Base-by-base conservation (phyloP, 2,888 invertebrate genomes). In the Sceliomorpha sp. region DNA sequence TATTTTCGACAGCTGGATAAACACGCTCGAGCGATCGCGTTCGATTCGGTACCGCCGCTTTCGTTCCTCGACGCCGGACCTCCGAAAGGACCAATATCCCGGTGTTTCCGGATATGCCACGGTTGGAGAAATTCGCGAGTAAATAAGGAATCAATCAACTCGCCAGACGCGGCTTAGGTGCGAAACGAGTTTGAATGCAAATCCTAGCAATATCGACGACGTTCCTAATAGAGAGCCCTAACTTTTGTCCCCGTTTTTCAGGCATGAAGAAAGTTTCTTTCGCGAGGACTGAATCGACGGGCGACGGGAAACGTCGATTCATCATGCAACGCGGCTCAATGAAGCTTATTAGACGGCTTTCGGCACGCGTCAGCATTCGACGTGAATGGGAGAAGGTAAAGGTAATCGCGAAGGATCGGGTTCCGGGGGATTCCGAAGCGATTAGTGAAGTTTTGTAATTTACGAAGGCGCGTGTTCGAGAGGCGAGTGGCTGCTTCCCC, bases 371-470 rank as follows among this genome's bases (percentile, higher is more conserved):
- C 45, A 31, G 26, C 34, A 32, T 36, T 29, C 17, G 10, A 26
- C 10, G 27, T 9, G 37, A 42, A 27, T 8, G 1, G 42, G 13
- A 10, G 24, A 42, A 45, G 45, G 45, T 48, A 36, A 48, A 48
- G 36, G 36, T 36, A 48, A 36, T 48, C 48, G 36, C 48, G 20
- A 34, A 20, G 59, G 48, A 50, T 48, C 59, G 36, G 50, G 42
- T 48, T 48, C 31, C 59, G 36, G 39, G 47, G 17, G 27, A 62
- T 48, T 55, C 36, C 26, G 10, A 45, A 14, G 26, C 68, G 68
- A 72, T 72, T 62, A 69, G 60, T 42, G 56, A 72, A 72, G 60
- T 72, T 72, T 69, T 60, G 64, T 69, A 72, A 72, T 72, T 72
- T 64, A 64, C 60, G 68, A 60, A 72, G 47, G 68, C 60, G 68